A percentile compares a stretch with the other conserved stretches of the same genome.
phyloP scores from a whole-genome alignment of 1,140 invertebrate genomes.

The Cherax destructor region DNA sequence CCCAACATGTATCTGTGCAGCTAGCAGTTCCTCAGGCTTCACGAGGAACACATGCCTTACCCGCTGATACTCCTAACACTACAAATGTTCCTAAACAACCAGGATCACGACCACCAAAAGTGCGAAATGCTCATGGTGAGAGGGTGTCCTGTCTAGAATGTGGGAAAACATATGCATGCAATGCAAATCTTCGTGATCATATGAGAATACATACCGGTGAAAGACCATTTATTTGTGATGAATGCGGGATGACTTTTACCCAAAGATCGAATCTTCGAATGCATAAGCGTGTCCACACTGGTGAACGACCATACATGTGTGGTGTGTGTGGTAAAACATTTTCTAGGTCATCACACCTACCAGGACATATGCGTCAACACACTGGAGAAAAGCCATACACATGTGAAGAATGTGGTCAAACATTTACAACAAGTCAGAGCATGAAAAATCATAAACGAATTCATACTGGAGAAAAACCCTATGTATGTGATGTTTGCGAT shows the following conservation, averaged over 20 bases:
- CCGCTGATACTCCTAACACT: neutral
- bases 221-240: slow-evolving; percentile 73
- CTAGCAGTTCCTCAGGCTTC: slow-evolving; percentile 46
- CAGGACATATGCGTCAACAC: slow-evolving; percentile 74
- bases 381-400: slow-evolving; percentile 72
- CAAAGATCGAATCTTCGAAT: slow-evolving; percentile 76
- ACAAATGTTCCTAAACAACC: neutral
- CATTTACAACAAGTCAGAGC: slow-evolving; percentile 74
- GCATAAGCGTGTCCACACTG: slow-evolving; percentile 80
- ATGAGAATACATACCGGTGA: slow-evolving; percentile 73
- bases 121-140: slow-evolving; percentile 48
- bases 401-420: slow-evolving; percentile 71
- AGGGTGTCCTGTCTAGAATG: slow-evolving; percentile 66
- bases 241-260: slow-evolving; percentile 72
- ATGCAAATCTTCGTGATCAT: slow-evolving; percentile 64
- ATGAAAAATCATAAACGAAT: slow-evolving; percentile 72
- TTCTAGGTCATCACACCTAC: slow-evolving; percentile 74
- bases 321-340: slow-evolving; percentile 78
- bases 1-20: slow-evolving; percentile 47
- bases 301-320: slow-evolving; percentile 79
- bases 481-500: slow-evolving; percentile 69
- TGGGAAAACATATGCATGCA: slow-evolving; percentile 69
- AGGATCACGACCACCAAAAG: slow-evolving; percentile 19
- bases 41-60: slow-evolving; percentile 2
- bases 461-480: slow-evolving; percentile 74